These are phyloP conservation scores for Podarcis lilfordi DNA, from an alignment of 2,797 vertebrate genomes.

Conservation along the genomic window DNA sequence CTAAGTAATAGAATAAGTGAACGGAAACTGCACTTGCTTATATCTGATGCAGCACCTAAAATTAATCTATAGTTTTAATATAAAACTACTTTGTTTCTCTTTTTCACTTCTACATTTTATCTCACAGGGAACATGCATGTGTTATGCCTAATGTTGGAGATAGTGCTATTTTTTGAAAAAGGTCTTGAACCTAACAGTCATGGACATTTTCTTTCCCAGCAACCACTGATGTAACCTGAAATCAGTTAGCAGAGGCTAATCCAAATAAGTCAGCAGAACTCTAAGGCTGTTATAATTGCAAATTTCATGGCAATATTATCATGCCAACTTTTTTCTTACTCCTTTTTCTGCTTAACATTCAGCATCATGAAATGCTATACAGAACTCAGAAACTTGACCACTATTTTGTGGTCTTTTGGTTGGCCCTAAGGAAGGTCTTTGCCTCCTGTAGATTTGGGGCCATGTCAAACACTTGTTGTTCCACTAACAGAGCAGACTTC, in stretches of 20 bases:
- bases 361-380: neutral
- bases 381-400: neutral
- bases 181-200: too few species aligned
- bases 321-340: neutral
- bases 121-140: neutral
- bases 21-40: too few species aligned
- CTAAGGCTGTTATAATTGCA: neutral
- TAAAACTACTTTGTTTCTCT: neutral
- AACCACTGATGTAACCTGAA: neutral
- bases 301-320: neutral
- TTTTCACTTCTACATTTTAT: neutral
- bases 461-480: too few species aligned
- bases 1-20: too few species aligned
- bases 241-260: neutral
- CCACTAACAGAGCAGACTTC: too few species aligned
- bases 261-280: neutral
- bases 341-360: neutral
- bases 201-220: neutral
- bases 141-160: neutral
- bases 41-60: too few species aligned
- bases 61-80: too few species aligned
- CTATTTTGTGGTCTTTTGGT: neutral
- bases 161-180: too few species aligned
- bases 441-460: neutral
- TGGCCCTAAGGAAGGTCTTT: neutral